Percentiles rank a stretch among this genome's conserved stretches.
These are phyloP conservation scores for Tympanuchus pallidicinctus DNA, from an alignment of 2,113 vertebrate species.

Conservation along the genomic window DNA sequence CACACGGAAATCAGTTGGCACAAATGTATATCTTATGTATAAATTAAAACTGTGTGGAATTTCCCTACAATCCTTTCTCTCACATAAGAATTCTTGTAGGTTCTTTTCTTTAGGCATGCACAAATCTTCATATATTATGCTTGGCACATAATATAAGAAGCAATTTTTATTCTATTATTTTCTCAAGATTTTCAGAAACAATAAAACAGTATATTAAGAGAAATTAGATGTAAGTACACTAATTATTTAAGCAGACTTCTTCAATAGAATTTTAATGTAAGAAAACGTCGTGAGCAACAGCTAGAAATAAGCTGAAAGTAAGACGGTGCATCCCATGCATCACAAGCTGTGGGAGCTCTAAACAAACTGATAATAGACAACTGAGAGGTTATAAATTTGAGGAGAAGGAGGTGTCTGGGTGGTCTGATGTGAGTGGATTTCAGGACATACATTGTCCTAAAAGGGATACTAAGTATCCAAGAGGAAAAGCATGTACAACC, in stretches of 20 bases:
- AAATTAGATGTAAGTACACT: neutral
- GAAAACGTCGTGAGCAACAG: neutral
- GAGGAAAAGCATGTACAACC: constrained; percentile 23
- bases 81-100: neutral
- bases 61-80: constrained; percentile 15
- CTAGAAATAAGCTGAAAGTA: neutral
- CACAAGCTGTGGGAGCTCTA: neutral
- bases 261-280: neutral
- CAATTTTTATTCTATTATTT: neutral
- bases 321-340: neutral
- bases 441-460: neutral
- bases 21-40: neutral
- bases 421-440: constrained; percentile 15
- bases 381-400: neutral
- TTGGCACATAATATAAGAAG: neutral
- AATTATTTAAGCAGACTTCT: neutral
- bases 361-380: neutral
- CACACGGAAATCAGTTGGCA: neutral
- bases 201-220: constrained; percentile 3
- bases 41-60: neutral
- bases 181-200: neutral
- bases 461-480: constrained; percentile 14
- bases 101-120: neutral
- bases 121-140: constrained; percentile 29
- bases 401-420: neutral